Base-by-base conservation (phyloP, 1,140 invertebrate species). In the Eueides isabella region DNA sequence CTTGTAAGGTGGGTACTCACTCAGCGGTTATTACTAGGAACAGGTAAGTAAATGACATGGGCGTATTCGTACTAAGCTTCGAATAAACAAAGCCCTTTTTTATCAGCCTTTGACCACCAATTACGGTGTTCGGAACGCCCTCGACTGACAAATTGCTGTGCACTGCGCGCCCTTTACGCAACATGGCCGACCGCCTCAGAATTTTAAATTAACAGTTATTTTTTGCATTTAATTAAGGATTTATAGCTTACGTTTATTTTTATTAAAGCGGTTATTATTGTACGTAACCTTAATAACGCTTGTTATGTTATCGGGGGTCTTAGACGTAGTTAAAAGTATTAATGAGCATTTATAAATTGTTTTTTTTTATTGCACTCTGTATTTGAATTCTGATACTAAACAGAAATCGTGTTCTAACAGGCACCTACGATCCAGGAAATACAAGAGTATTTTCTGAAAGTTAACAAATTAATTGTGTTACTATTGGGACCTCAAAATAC, bases 41-140 rank as follows among this genome's bases (percentile, higher is more conserved):
- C 48, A 63, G 28, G 72, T 74, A 74, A 77, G 80, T 78, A 80
- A 77, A 78, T 74, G 72, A 67, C 65, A 65, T 71, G 85, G 84
- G 85, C 80, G 84, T 81, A 72, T 62, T 75, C 80, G 62, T 48
- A 31, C 71, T 83, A 63, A 78, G 72, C 72, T 79, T 80, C 72
- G 80, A 83, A 86, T 85, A 87, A 87, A 88, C 83, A 88, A 84
- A 75, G 80, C 72, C 73, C 73, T 80, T 88, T 89, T 88, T 88
- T 85, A 86, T 85, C 79, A 76, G 63, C 77, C 79, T 71, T 83
- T 83, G 80, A 83, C 82, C 82, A 78, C 85, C 87, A 88, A 89
- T 90, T 88, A 89, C 79, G 70, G 71, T 72, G 75, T 72, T 79
- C 68, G 85, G 79, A 87, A 88, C 88, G 87, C 86, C 87, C 87